Conservation (phyloP, 2,797 vertebrate genomes). For the Sphaeramia orbicularis region DNA sequence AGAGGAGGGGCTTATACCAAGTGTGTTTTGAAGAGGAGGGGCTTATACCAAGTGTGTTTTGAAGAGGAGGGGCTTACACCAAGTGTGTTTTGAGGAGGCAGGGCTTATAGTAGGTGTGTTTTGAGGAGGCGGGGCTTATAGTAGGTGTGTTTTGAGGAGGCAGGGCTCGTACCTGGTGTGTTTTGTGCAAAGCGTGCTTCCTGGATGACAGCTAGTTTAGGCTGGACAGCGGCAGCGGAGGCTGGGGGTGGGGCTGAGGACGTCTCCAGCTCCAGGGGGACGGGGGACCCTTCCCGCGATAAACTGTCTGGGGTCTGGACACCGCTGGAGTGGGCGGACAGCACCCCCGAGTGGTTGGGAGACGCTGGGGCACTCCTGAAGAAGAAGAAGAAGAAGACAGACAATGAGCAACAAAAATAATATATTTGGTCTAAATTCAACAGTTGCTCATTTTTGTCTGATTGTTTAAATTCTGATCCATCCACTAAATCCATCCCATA, state of each 20-base stretch:
- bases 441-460: no score
- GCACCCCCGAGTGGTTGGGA: slow-evolving; percentile 94
- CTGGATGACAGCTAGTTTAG: slow-evolving; percentile 96
- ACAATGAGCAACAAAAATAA: no score
- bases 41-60: no score
- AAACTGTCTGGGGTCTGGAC: slow-evolving; percentile 97
- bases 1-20: slow-evolving; percentile 82
- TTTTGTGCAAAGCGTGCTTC: slow-evolving; percentile 96
- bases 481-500: no score
- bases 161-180: slow-evolving; percentile 86
- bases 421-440: no score
- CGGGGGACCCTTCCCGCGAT: slow-evolving; percentile 95
- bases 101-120: no score
- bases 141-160: no score
- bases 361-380: slow-evolving; percentile 96
- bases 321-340: slow-evolving; percentile 96
- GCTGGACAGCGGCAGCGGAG: slow-evolving; percentile 82
- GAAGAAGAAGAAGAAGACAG: rapidly evolving
- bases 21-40: slow-evolving; percentile 86
- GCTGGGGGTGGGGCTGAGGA: slow-evolving; percentile 56
- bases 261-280: slow-evolving; percentile 89
- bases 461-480: no score
- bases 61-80: no score
- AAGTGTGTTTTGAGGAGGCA: no score
- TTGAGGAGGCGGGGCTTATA: no score